Evolutionary conservation across 2,113 vertebrate genomes (phyloP).

Genomic region (human (Homo sapiens)): GRCh38 chr4:147440501-147441000

Average conservation of each 20-base stretch:
- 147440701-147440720: constrained; percentile 58
- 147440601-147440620: constrained; percentile 51
- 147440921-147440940: not conserved
- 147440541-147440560: constrained; percentile 60
- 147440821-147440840: not conserved
- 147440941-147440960: not conserved
- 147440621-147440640: constrained; percentile 50
- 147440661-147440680: constrained; percentile 20
- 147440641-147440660: constrained; percentile 36
- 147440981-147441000: not conserved
- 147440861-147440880: not conserved
- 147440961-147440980: constrained; percentile 12
- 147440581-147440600: not conserved
- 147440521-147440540: constrained; percentile 61
- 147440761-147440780: not conserved
- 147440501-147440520: constrained; percentile 59
- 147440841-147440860: not conserved
- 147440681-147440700: constrained; percentile 42
- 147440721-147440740: constrained; percentile 42
- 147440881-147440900: not conserved
- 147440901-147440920: not conserved
- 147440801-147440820: not conserved
- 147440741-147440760: constrained; percentile 52
- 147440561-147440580: constrained; percentile 37
- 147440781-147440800: constrained; percentile 24